Conservation (phyloP, 2,888 invertebrate species). For the Atrina japonica region DNA sequence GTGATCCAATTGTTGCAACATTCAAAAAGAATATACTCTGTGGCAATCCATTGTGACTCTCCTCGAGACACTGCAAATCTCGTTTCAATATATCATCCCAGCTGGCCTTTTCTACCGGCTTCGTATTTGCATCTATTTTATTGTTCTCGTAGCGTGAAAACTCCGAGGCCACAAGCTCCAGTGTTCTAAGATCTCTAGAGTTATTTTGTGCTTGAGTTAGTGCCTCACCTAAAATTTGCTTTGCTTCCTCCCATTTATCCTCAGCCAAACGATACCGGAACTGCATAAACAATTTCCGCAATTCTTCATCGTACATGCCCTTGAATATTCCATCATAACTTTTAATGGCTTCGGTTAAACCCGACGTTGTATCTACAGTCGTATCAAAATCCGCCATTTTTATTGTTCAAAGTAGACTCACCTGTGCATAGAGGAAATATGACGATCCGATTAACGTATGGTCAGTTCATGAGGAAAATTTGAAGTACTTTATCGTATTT, state of each 20-base stretch:
- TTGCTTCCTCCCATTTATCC: constrained; percentile 47
- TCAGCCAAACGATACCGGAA: constrained; percentile 47
- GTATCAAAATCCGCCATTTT: constrained; percentile 11
- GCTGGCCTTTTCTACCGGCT: constrained; percentile 22
- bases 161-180: constrained; percentile 50
- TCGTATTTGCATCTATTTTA: constrained; percentile 38
- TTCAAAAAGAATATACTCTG: constrained; percentile 62
- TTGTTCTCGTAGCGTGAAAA: constrained; percentile 44
- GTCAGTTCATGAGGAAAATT: too few species aligned
- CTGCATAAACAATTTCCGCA: constrained; percentile 48
- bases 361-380: constrained; percentile 3
- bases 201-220: constrained; percentile 30
- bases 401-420: too few species aligned
- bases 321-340: constrained; percentile 67
- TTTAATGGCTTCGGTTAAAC: constrained; percentile 48
- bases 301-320: constrained; percentile 51
- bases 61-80: constrained; percentile 44
- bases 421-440: too few species aligned
- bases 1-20: constrained; percentile 42
- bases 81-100: constrained; percentile 48
- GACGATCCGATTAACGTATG: too few species aligned
- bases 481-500: too few species aligned
- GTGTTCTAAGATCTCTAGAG: constrained; percentile 49
- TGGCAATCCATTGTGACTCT: constrained; percentile 49
- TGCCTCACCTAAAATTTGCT: constrained; percentile 42